These are phyloP conservation scores for Hybos culiciformis DNA, from an alignment of 2,888 invertebrate species.

Conservation along the genomic window DNA sequence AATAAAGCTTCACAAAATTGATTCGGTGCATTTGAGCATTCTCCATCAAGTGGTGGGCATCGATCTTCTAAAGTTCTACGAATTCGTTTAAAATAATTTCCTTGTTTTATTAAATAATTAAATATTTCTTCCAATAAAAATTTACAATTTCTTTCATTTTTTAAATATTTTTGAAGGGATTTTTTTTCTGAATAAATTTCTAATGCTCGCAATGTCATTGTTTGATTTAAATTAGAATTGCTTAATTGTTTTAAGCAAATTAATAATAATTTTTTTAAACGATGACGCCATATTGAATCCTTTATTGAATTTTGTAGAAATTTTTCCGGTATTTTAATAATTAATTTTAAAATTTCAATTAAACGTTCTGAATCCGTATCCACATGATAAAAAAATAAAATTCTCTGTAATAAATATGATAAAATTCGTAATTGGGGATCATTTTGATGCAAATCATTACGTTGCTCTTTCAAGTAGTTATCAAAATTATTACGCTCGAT, in stretches of 20 bases:
- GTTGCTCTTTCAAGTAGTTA: constrained; percentile 38
- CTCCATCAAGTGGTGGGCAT: constrained; percentile 54
- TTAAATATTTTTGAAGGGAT: constrained; percentile 33
- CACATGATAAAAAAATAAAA: constrained; percentile 65
- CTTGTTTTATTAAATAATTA: constrained; percentile 27
- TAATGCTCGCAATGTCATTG: constrained; percentile 63
- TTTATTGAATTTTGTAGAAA: constrained; percentile 27
- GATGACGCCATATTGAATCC: constrained; percentile 25
- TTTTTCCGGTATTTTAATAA: constrained; percentile 28
- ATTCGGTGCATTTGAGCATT: constrained; percentile 54
- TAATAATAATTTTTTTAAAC: constrained; percentile 30
- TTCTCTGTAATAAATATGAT: constrained; percentile 45
- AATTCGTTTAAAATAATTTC: constrained; percentile 55
- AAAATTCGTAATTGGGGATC: constrained; percentile 33
- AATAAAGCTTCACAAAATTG: constrained; percentile 57
- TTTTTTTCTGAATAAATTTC: constrained; percentile 56
- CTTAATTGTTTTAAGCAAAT: constrained; percentile 31
- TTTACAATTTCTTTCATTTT: constrained; percentile 12
- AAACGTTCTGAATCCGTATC: constrained; percentile 51
- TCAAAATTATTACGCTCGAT: constrained; percentile 58
- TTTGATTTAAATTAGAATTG: constrained; percentile 35
- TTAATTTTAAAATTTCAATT: constrained; percentile 33
- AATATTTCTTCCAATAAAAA: constrained; percentile 24
- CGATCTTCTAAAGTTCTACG: constrained; percentile 53
- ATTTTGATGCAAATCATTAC: constrained; percentile 35